Evolutionary conservation across 2,888 invertebrate species (phyloP), one percentile per base, ranked within the genome.

Genomic region (Cyclophora albipunctata): DNA sequence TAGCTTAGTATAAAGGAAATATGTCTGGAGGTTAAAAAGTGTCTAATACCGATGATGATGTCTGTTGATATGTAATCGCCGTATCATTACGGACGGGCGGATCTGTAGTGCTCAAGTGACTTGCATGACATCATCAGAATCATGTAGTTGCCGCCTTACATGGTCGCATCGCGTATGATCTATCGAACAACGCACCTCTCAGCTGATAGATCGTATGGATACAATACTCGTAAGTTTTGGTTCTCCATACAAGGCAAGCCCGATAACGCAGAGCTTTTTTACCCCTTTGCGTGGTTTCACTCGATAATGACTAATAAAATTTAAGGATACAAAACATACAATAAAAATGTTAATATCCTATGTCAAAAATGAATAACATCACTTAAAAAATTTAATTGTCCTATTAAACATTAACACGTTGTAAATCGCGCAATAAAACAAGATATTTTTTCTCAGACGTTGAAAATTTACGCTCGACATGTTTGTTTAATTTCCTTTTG

Each of bases 101-200:
- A 65, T 66, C 68, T 65, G 62, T 63, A 62, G 65, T 62, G 63
- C 58, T 66, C 64, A 58, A 67, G 64, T 71, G 65, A 64, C 62
- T 66, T 60, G 74, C 67, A 86, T 86, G 86, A 84, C 84, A 84
- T 87, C 87, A 86, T 72, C 81, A 71, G 71, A 78, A 73, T 76
- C 70, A 70, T 75, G 76, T 75, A 73, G 67, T 73, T 73, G 70
- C 73, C 64, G 69, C 87, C 87, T 73, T 85, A 87, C 80, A 84
- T 81, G 86, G 87, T 73, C 73, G 75, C 75, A 72, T 63, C 73
- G 73, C 66, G 77, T 81, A 84, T 85, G 84, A 84, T 84, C 77
- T 81, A 83, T 80, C 71, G 71, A 64, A 67, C 67, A 70, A 70
- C 69, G 64, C 62, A 63, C 66, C 65, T 67, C 63, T 67, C 85